Conservation (phyloP, 2,113 vertebrate species). For the Saimiri boliviensis region DNA sequence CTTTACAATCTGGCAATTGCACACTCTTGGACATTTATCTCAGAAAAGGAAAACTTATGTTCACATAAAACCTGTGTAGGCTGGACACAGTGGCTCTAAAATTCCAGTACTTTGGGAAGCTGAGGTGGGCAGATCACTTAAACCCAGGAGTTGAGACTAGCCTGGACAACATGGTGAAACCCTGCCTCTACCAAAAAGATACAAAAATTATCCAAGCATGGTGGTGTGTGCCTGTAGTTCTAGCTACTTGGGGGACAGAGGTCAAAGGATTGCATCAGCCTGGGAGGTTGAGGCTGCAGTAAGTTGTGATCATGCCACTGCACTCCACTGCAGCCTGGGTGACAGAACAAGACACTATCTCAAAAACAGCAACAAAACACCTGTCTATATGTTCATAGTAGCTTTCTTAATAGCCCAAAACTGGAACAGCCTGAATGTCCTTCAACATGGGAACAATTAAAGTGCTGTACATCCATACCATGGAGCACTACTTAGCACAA, state of each 20-base stretch:
- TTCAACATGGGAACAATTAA: background rate
- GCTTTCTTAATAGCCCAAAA: background rate
- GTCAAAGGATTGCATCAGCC: background rate
- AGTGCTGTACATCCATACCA: background rate
- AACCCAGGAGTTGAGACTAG: background rate
- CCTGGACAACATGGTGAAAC: background rate
- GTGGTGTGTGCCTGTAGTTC: background rate
- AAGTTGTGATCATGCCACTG: background rate
- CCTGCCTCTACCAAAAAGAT: background rate
- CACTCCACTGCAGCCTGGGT: no score
- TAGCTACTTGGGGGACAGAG: background rate
- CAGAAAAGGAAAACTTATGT: slow-evolving; percentile 7
- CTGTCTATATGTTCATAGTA: background rate
- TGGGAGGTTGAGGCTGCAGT: background rate
- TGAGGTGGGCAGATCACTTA: background rate
- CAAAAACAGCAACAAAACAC: background rate
- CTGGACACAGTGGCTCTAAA: background rate
- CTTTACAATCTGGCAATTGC: background rate
- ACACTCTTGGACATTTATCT: background rate
- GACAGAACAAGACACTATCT: background rate
- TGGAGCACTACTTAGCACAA: background rate
- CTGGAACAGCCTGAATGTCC: background rate
- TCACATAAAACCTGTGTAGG: background rate
- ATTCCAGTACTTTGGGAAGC: background rate
- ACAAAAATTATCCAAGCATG: background rate